Evolutionary conservation across 1,140 invertebrate species (phyloP).

Genomic region (Magallana angulata): DNA sequence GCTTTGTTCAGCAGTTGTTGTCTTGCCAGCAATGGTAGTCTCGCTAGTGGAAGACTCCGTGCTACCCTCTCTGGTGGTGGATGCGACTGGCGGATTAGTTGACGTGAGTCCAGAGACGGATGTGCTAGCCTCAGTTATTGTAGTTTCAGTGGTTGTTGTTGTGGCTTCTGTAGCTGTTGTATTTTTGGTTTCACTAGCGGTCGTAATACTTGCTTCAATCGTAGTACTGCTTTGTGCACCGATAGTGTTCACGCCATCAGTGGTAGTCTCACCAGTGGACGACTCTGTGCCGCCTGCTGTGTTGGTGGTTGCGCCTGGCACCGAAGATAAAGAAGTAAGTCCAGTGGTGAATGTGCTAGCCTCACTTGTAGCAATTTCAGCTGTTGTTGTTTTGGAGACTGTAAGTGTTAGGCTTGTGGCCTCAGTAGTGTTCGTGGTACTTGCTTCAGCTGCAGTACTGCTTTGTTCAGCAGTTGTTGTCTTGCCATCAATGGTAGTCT

Average conservation of each 20-base stretch:
- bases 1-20: background rate
- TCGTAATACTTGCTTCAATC: background rate
- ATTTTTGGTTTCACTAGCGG: background rate
- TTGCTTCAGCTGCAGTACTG: background rate
- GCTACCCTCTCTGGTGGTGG: background rate
- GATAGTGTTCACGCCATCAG: background rate
- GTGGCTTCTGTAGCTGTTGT: background rate
- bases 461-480: background rate
- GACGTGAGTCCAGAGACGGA: no score
- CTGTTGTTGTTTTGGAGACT: background rate
- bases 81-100: background rate
- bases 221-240: background rate
- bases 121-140: no score
- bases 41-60: background rate
- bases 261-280: background rate
- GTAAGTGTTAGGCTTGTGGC: background rate
- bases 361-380: background rate
- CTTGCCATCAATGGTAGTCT: background rate
- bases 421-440: background rate
- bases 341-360: background rate
- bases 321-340: no score
- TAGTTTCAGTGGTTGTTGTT: no score
- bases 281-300: background rate
- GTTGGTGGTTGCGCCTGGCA: no score
- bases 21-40: background rate